Conservation (phyloP, 2,797 vertebrate genomes). For the Ptychadena robeensis region DNA sequence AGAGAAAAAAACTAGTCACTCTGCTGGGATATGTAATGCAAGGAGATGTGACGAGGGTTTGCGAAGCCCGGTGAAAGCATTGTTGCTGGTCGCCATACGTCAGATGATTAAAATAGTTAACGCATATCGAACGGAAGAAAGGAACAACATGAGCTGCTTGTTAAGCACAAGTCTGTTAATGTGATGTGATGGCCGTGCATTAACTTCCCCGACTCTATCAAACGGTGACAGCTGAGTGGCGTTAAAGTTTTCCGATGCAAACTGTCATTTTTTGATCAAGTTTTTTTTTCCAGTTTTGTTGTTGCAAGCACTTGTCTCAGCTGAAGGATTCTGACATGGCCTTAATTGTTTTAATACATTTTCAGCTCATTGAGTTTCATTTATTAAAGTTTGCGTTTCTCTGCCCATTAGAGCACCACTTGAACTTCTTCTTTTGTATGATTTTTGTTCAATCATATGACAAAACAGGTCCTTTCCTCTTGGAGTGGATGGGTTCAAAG, state of each 20-base stretch:
- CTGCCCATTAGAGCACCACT: too few species aligned
- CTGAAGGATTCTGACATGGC: not conserved
- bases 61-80: conserved; percentile 63
- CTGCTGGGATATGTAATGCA: conserved; percentile 73
- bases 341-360: not conserved
- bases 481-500: too few species aligned
- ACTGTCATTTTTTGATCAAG: conserved; percentile 29
- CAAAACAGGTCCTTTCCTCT: too few species aligned
- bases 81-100: conserved; percentile 64
- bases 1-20: conserved; percentile 71
- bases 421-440: too few species aligned
- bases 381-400: not conserved
- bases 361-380: not conserved
- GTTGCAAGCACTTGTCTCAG: conserved; percentile 14
- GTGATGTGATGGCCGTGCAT: conserved; percentile 53
- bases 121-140: conserved; percentile 41
- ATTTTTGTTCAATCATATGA: too few species aligned
- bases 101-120: conserved; percentile 59
- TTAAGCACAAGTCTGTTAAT: conserved; percentile 56
- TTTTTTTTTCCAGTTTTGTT: conserved; percentile 14
- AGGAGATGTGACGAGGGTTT: conserved; percentile 68
- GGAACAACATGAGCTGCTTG: conserved; percentile 31
- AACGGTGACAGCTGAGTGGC: conserved; percentile 55
- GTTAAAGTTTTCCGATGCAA: conserved; percentile 49
- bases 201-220: not conserved